Base-by-base conservation (phyloP, 2,797 vertebrate genomes). In the Adelosebastes latens region DNA sequence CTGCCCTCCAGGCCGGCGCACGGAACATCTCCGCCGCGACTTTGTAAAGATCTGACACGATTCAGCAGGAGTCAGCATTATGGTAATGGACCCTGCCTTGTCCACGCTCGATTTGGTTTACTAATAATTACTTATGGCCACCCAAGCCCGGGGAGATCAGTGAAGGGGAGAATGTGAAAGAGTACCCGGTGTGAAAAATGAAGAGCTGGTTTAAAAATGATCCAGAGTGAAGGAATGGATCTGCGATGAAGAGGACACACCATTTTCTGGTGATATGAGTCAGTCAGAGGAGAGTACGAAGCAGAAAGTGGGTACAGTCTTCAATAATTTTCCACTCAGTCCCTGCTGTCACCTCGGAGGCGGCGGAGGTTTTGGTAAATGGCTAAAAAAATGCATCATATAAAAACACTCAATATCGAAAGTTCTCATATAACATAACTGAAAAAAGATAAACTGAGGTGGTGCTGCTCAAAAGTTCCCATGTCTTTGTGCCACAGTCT, bases 91-190 rank as follows among this genome's bases (percentile, higher is more conserved):
- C 32, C 63, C 76, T 29, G 60, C 69, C 72, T 77, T 8, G 60
- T 79, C 83, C 85, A 77, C 39, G 81, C 88, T 88, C 60, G 1
- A 89, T 91, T 88, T 82, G 72, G 89, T 90, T 92, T 86, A 88
- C 89, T 87, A 91, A 92, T 93, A 92, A 91, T 92, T 87, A 92
- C 88, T 85, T 78, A 71, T 85, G 72, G 86, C 75, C 83, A 86
- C 68, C 64, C 42, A 70, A 71, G 80, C 27, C 75, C 2, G 9
- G 20, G 65, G 66, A 84, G 75, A 83, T 68, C 72, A 77, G 77
- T 31, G 78, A 74, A 72, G 74, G 49, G 70, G 77, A 74, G 89
- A 72, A 86, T 75, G 66, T 34, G 79, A 89, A 88, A 63, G 81
- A 84, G 80, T 2, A 29, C 5, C 69, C 5, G 42, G 20, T n/a